These are phyloP conservation scores for Psilanteris sp. DNA, from an alignment of 1,140 invertebrate species.

Conservation along the genomic window DNA sequence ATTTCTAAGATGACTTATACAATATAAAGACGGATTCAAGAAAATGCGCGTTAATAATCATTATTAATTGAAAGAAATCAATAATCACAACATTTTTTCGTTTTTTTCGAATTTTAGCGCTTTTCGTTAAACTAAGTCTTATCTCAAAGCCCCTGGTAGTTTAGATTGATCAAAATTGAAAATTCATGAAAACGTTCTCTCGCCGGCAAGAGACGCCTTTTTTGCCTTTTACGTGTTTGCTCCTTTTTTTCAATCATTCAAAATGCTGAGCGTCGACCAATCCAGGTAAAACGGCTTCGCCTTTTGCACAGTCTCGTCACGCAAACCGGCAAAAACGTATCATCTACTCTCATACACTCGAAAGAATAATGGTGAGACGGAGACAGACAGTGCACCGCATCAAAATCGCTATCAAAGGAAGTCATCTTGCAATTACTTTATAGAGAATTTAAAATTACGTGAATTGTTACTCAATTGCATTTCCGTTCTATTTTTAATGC, in stretches of 20 bases:
- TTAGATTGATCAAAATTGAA: conserved; percentile 59
- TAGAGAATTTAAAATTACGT: background rate
- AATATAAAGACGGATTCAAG: no score
- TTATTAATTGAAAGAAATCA: conserved; percentile 12
- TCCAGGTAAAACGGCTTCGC: conserved; percentile 45
- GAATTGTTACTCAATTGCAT: conserved; percentile 2
- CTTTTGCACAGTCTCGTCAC: conserved; percentile 56
- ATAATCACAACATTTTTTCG: no score
- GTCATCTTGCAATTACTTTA: conserved; percentile 7
- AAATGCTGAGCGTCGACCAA: conserved; percentile 49
- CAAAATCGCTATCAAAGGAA: conserved; percentile 30
- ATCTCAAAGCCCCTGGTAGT: conserved; percentile 32
- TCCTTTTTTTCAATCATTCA: conserved; percentile 51
- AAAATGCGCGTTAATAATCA: no score
- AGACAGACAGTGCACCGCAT: conserved; percentile 16
- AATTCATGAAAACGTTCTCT: conserved; percentile 58
- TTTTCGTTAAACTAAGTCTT: conserved; percentile 15
- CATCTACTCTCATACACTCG: conserved; percentile 38
- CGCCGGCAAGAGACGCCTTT: conserved; percentile 22
- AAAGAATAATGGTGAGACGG: conserved; percentile 32
- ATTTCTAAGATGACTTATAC: no score
- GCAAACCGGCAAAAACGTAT: conserved; percentile 52
- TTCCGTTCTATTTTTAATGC: no score
- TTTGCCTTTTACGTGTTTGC: conserved; percentile 32
- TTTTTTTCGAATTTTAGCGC: background rate